Percentiles rank a stretch among this genome's conserved stretches.
phyloP scores from a whole-genome alignment of 2,797 vertebrate species.

The Euphonia xanthogaster region DNA sequence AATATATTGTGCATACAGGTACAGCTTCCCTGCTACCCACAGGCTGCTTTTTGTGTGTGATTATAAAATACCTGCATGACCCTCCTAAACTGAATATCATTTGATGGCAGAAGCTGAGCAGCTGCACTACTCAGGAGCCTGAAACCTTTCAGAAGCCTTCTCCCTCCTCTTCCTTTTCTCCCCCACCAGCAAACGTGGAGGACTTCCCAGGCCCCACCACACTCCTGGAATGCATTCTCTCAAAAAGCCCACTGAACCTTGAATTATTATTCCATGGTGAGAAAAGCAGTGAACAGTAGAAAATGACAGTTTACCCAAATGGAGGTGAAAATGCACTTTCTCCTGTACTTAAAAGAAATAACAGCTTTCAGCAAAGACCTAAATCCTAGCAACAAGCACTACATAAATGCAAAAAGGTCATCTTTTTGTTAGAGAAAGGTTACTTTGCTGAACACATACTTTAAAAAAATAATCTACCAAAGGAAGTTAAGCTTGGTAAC shows the following conservation, averaged over 20 bases:
- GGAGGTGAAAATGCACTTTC: constrained; percentile 62
- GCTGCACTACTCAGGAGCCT: not conserved
- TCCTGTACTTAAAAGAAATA: constrained; percentile 62
- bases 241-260: constrained; percentile 53
- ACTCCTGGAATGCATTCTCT: constrained; percentile 45
- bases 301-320: constrained; percentile 63
- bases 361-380: constrained; percentile 66
- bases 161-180: constrained; percentile 19
- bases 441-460: not conserved
- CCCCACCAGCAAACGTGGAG: not conserved
- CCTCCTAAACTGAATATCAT: constrained; percentile 33
- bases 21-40: constrained; percentile 31
- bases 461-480: not conserved
- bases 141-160: constrained; percentile 42
- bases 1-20: not conserved
- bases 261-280: constrained; percentile 48
- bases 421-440: constrained; percentile 41
- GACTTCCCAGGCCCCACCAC: not conserved
- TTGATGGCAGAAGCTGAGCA: constrained; percentile 56
- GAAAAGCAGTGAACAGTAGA: constrained; percentile 57
- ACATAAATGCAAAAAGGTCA: constrained; percentile 58
- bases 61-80: constrained; percentile 34
- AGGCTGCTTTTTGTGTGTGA: constrained; percentile 28
- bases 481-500: constrained; percentile 12
- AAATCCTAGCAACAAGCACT: constrained; percentile 59